Conservation (phyloP, 1,140 invertebrate species). For the Zophobas morio region DNA sequence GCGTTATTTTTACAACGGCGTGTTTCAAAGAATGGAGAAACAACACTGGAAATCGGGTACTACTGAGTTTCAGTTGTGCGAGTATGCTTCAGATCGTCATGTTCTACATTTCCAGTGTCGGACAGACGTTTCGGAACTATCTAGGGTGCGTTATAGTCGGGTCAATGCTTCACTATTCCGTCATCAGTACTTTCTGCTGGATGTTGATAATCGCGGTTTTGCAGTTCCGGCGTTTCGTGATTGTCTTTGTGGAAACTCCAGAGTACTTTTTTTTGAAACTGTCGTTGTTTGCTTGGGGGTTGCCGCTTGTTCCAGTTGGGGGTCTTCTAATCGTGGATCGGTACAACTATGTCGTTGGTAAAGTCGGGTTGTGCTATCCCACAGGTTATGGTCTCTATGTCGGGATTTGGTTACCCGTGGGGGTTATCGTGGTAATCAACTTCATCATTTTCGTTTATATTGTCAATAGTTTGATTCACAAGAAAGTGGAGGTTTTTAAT, state of each 20-base stretch:
- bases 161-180: slow-evolving; percentile 73
- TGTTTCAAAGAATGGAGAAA: neutral
- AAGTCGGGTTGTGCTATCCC: slow-evolving; percentile 72
- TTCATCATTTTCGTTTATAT: slow-evolving; percentile 72
- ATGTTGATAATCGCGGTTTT: slow-evolving; percentile 76
- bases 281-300: slow-evolving; percentile 63
- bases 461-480: slow-evolving; percentile 66
- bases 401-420: slow-evolving; percentile 72
- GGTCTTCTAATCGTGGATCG: slow-evolving; percentile 66
- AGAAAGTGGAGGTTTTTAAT: slow-evolving; percentile 67
- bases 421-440: slow-evolving; percentile 71
- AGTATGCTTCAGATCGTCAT: slow-evolving; percentile 74
- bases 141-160: slow-evolving; percentile 58
- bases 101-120: slow-evolving; percentile 71
- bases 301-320: slow-evolving; percentile 63
- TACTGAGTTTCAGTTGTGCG: slow-evolving; percentile 68
- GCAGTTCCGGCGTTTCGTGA: slow-evolving; percentile 76
- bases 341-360: slow-evolving; percentile 67
- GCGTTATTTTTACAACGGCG: too few species aligned
- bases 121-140: slow-evolving; percentile 68
- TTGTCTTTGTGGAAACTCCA: slow-evolving; percentile 70
- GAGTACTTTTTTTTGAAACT: slow-evolving; percentile 63
- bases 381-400: slow-evolving; percentile 70
- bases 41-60: slow-evolving; percentile 23
- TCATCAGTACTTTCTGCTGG: slow-evolving; percentile 77